phyloP scores from a whole-genome alignment of 1,140 invertebrate species.

The Drosophila burlai region DNA sequence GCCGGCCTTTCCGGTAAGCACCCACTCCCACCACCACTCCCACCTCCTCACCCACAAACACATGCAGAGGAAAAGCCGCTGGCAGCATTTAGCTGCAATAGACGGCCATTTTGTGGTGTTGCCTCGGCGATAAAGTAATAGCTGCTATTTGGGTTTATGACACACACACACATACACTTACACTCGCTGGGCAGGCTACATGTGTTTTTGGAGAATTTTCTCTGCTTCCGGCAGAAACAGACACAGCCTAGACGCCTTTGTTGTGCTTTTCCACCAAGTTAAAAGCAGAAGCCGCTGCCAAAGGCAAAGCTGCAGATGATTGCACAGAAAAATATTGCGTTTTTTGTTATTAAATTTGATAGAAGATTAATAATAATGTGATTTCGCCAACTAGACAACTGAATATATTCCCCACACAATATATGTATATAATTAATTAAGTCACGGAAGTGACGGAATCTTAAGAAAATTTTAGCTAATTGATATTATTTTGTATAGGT shows the following conservation, averaged over 20 bases:
- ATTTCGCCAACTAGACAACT: background rate
- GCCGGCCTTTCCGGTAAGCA: background rate
- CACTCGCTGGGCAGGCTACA: constrained; percentile 36
- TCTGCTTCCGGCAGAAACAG: constrained; percentile 56
- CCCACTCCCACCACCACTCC: background rate
- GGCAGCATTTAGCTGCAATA: constrained; percentile 80
- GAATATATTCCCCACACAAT: background rate
- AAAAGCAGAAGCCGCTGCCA: constrained; percentile 38
- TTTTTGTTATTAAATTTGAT: background rate
- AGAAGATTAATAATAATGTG: background rate
- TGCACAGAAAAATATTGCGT: background rate
- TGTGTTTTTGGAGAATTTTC: constrained; percentile 59
- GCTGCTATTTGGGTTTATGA: constrained; percentile 77
- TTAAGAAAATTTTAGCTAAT: no score
- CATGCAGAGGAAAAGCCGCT: constrained; percentile 61
- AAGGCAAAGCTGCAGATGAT: constrained; percentile 18
- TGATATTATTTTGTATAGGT: no score
- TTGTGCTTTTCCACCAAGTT: constrained; percentile 50
- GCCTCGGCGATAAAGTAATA: constrained; percentile 77
- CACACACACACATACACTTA: constrained; percentile 40
- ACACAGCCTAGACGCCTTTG: constrained; percentile 29
- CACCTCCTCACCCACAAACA: background rate
- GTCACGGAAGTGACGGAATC: no score
- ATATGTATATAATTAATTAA: no score
- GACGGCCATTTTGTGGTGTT: constrained; percentile 75